Base-by-base conservation (phyloP, 2,797 vertebrate genomes). In the Cossypha niveicapilla region DNA sequence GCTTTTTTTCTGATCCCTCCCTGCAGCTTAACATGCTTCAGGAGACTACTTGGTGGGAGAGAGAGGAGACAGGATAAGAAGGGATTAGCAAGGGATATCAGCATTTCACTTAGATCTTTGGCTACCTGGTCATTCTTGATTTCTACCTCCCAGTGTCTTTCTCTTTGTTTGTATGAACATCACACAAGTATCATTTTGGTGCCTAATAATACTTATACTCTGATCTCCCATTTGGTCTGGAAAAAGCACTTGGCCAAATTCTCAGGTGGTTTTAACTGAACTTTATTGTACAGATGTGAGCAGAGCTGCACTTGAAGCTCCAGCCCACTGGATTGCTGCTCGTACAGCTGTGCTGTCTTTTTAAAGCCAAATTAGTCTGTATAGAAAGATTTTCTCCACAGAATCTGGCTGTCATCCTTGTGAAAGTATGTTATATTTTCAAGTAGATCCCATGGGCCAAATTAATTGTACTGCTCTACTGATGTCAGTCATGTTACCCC, bases 361-460 rank as follows among this genome's bases (percentile, higher is more conserved):
- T 92, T 62, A 80, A 88, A 91, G 84, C 35, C 78, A 80, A 89
- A 88, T 80, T 87, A 66, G 61, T 89, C 0, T 0, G 53, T 95
- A 96, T 80, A 92, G 90, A 87, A 74, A 30, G 88, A 83, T 86
- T 91, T 95, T 86, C 92, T 93, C 39, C 75, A 28, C 86, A 87
- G 94, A 89, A 85, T 90, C 66, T 95, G 89, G 89, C 91, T 94
- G 93, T 75, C 74, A 74, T 91, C 60, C 63, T 68, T 54, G 25
- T 86, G 78, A 83, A 66, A 87, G 41, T 82, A 92, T 72, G 79
- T 90, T 93, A 63, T 88, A 96, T 95, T 90, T 94, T 95, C 94
- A 86, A 94, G 84, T 78, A 80, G 72, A 89, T 95, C 95, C 94
- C 95, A 68, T 34, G 93, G 78, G 93, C 71, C 78, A 92, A 88